Conservation (phyloP, 2,113 vertebrate species). For the Siphamia tubifer region DNA sequence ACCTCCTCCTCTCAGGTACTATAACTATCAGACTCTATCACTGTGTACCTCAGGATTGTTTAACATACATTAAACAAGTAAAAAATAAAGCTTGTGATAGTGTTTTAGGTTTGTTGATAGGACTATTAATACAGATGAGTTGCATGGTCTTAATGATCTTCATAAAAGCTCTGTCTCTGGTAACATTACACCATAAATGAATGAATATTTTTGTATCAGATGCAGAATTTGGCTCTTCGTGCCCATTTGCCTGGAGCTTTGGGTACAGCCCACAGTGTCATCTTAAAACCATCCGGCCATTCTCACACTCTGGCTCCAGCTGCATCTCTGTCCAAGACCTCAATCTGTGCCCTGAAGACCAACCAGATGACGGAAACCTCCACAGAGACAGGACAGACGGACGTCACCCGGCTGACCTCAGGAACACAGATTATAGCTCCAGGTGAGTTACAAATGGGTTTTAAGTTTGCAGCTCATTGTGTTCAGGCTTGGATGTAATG, state of each 20-base stretch:
- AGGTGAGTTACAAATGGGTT: slow-evolving; percentile 66
- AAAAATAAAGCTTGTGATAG: not conserved
- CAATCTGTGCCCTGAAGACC: slow-evolving; percentile 80
- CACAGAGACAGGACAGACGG: slow-evolving; percentile 76
- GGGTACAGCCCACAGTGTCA: slow-evolving; percentile 84
- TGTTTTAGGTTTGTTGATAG: not conserved
- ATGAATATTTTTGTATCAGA: slow-evolving; percentile 61
- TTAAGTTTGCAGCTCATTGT: not conserved
- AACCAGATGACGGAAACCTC: slow-evolving; percentile 79
- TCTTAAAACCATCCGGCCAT: slow-evolving; percentile 85
- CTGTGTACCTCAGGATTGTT: not conserved
- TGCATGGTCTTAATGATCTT: no score
- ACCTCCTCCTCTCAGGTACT: slow-evolving; percentile 89
- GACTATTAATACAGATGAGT: not conserved
- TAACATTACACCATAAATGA: no score
- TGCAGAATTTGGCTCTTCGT: slow-evolving; percentile 89
- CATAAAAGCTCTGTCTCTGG: no score
- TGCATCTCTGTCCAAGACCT: slow-evolving; percentile 82
- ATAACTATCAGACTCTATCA: slow-evolving; percentile 13
- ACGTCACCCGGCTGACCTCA: slow-evolving; percentile 80
- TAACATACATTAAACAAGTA: no score
- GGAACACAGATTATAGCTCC: slow-evolving; percentile 85
- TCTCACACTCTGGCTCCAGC: slow-evolving; percentile 79
- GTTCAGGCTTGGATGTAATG: no score
- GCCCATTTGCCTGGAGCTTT: slow-evolving; percentile 86